Evolutionary conservation across 2,113 vertebrate species (phyloP).

Genomic region (Pelecanoides urinatrix): DNA sequence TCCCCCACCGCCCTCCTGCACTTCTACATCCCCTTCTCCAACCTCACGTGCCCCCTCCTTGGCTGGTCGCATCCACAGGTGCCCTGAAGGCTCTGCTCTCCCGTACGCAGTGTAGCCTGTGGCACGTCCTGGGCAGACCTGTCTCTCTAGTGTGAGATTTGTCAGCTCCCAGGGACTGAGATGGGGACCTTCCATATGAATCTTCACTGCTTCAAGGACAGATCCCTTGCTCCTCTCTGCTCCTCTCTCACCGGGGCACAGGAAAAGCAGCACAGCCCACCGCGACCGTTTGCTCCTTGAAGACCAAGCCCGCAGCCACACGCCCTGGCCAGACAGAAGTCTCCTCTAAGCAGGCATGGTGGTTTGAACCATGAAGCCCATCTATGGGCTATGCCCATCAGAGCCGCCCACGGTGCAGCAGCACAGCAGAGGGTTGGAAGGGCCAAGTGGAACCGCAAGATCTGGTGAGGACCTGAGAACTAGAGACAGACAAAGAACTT

Average conservation of each 20-base stretch:
- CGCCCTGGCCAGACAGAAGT: no score
- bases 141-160: neutral
- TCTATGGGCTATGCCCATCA: neutral
- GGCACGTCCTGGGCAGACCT: neutral
- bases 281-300: neutral
- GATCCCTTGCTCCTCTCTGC: neutral
- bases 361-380: neutral
- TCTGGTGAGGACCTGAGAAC: neutral
- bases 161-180: neutral
- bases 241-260: neutral
- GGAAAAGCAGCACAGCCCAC: neutral
- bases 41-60: no score
- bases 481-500: neutral
- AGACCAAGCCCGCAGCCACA: neutral
- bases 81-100: neutral
- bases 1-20: no score
- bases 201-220: neutral
- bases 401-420: accelerated
- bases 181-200: neutral
- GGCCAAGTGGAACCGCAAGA: neutral
- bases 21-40: neutral
- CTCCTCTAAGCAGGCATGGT: neutral
- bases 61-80: neutral
- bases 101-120: accelerated
- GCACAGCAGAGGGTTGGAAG: neutral